A percentile compares a stretch with the other conserved stretches of the same genome.
These are phyloP conservation scores for Brachyptera risi DNA, from an alignment of 2,888 invertebrate genomes.

Conservation along the genomic window DNA sequence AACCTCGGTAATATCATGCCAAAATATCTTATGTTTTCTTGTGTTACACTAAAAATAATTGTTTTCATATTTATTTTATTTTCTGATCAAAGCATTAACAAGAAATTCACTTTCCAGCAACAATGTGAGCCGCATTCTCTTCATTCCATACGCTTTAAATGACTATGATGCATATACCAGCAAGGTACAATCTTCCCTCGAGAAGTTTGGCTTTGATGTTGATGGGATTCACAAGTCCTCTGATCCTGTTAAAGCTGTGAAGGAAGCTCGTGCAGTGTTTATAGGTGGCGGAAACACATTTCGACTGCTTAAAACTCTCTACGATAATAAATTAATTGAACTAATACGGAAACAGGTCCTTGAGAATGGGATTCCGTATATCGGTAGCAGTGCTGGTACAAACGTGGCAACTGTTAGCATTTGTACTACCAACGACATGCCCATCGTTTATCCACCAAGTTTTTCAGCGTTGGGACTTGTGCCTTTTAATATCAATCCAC, in stretches of 20 bases:
- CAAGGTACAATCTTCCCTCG: slow-evolving; percentile 55
- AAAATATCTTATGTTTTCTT: slow-evolving; percentile 1
- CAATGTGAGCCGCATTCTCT: slow-evolving; percentile 60
- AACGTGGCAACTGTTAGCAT: slow-evolving; percentile 78
- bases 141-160: slow-evolving; percentile 69
- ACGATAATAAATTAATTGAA: slow-evolving; percentile 61
- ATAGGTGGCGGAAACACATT: slow-evolving; percentile 82
- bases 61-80: background rate
- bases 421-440: slow-evolving; percentile 86
- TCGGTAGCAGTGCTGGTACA: slow-evolving; percentile 78
- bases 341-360: slow-evolving; percentile 57
- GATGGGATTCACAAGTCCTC: slow-evolving; percentile 57
- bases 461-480: slow-evolving; percentile 69
- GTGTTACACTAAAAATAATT: no score
- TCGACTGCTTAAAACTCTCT: slow-evolving; percentile 63
- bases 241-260: slow-evolving; percentile 55
- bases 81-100: background rate
- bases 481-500: slow-evolving; percentile 82
- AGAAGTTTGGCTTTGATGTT: slow-evolving; percentile 56
- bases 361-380: slow-evolving; percentile 58
- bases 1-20: background rate
- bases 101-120: slow-evolving; percentile 50
- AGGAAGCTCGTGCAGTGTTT: slow-evolving; percentile 60
- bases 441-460: slow-evolving; percentile 70
- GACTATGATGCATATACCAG: slow-evolving; percentile 63